Conservation (phyloP, 1,140 invertebrate species). For the Trachelipus rathkii region DNA sequence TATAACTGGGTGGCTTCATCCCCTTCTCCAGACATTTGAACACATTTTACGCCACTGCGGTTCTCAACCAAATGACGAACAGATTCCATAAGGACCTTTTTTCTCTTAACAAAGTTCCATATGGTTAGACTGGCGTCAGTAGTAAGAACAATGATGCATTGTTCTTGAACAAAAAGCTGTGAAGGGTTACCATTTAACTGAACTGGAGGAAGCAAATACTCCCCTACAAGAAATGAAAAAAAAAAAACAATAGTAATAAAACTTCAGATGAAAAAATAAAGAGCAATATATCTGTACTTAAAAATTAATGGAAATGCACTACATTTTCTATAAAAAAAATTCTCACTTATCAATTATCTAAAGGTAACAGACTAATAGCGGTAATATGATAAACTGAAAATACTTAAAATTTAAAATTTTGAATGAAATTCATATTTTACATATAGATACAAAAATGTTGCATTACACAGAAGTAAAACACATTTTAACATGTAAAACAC, state of each 20-base stretch:
- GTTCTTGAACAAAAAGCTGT: slow-evolving; percentile 51
- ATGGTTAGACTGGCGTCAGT: slow-evolving; percentile 46
- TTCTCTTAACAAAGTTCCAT: slow-evolving; percentile 48
- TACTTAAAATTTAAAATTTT: no score
- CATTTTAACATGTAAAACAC: no score
- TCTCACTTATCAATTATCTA: no score
- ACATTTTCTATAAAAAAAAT: no score
- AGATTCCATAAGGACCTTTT: slow-evolving; percentile 45
- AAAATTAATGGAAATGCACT: no score
- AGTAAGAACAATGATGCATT: slow-evolving; percentile 47
- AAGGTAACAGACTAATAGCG: no score
- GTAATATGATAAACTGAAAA: no score
- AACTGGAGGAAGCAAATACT: slow-evolving; percentile 60
- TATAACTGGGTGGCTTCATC: slow-evolving; percentile 25
- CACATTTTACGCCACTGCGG: slow-evolving; percentile 29
- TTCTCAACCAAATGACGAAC: slow-evolving; percentile 37
- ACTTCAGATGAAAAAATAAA: no score
- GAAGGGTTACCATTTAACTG: slow-evolving; percentile 60
- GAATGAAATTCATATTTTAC: no score
- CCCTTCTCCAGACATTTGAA: slow-evolving; percentile 17
- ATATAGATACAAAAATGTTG: no score
- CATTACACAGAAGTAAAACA: no score
- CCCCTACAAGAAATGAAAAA: slow-evolving; percentile 47
- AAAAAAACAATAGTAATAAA: background rate
- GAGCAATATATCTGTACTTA: no score